These are phyloP conservation scores for Rhyacophila evoluta DNA, from an alignment of 2,888 invertebrate species.

Conservation along the genomic window DNA sequence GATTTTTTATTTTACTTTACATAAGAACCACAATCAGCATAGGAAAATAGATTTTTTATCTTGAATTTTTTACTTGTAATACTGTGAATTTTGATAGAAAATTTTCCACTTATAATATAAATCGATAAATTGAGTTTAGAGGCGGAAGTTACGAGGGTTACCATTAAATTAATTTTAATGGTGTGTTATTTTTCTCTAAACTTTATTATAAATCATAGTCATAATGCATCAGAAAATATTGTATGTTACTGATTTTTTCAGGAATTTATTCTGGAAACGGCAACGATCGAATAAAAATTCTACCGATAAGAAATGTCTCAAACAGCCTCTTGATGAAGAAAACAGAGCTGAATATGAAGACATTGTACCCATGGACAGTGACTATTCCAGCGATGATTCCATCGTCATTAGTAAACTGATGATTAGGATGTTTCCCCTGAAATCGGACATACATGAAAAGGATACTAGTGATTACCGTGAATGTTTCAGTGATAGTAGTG, in stretches of 20 bases:
- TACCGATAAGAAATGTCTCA: not conserved
- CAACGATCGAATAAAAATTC: not conserved
- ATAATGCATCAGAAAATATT: too few species aligned
- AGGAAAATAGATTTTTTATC: too few species aligned
- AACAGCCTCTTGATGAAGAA: not conserved
- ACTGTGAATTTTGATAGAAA: too few species aligned
- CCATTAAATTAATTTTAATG: too few species aligned
- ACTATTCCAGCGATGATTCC: slow-evolving; percentile 1
- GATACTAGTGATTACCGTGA: not conserved
- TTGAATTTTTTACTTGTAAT: too few species aligned
- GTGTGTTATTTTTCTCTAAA: too few species aligned
- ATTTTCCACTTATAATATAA: too few species aligned
- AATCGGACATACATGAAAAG: not conserved
- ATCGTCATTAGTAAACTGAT: not conserved
- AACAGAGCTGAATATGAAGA: not conserved
- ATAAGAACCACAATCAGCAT: too few species aligned
- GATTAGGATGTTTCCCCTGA: not conserved
- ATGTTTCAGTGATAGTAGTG: not conserved
- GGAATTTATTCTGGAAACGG: not conserved
- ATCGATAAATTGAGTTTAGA: too few species aligned
- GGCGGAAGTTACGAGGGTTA: too few species aligned
- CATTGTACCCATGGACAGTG: not conserved
- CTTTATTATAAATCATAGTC: too few species aligned
- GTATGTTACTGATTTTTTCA: not conserved
- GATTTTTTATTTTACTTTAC: too few species aligned